Conservation (phyloP, 2,113 vertebrate genomes). For the Trogon surrucura region DNA sequence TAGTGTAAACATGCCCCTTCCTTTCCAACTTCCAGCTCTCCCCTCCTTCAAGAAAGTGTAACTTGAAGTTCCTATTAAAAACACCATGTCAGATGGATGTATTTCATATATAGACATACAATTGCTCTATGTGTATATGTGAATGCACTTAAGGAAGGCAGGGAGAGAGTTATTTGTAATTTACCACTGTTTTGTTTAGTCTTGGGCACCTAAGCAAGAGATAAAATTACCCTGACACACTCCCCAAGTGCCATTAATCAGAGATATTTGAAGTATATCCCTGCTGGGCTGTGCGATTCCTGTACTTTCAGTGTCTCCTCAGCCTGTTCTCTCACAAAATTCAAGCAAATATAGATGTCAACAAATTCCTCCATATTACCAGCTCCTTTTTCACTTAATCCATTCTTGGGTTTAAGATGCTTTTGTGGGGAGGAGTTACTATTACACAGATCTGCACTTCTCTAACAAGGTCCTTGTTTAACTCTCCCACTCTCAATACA, state of each 20-base stretch:
- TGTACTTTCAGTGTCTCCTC: background rate
- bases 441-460: background rate
- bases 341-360: background rate
- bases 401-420: background rate
- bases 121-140: fast-evolving
- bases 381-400: background rate
- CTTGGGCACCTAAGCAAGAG: background rate
- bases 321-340: background rate
- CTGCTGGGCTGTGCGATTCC: background rate
- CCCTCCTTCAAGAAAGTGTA: background rate
- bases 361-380: background rate
- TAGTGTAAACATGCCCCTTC: background rate
- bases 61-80: background rate
- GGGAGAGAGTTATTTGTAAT: background rate
- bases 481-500: background rate
- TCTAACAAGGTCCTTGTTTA: background rate
- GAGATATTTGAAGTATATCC: background rate
- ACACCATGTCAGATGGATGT: background rate
- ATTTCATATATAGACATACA: background rate
- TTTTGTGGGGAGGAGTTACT: background rate
- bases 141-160: background rate
- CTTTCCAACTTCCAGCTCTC: background rate
- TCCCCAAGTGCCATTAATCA: background rate
- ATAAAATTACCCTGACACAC: background rate
- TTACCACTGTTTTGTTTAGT: background rate